Base-by-base conservation (phyloP, 2,113 vertebrate genomes). In the Capreolus pygargus region DNA sequence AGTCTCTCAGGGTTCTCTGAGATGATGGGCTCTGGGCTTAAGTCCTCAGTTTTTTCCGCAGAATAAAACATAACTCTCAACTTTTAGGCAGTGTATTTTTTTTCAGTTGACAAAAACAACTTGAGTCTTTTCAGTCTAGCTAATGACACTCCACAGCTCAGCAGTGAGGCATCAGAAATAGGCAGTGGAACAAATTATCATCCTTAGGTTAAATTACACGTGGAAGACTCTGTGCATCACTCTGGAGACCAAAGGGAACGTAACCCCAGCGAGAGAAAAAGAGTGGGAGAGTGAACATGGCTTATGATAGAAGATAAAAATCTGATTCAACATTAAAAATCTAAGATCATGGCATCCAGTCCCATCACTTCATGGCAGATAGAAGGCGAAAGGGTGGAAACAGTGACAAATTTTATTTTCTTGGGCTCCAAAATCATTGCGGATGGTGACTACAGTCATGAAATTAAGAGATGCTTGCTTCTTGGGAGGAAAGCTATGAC, bases 241-340 rank as follows among this genome's bases (percentile, higher is more conserved):
- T 89, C 97, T 96, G 60, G 97, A 92, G 52, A 97, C 94, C 67
- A 93, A 88, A 95, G 52, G 60, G 43, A 91, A 89, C 33, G 27
- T 91, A 67, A 55, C 25, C 36, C 57, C 25, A 64, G 67, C 33
- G 85, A 97, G 97, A 70, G 94, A 95, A 57, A 95, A 84, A 96
- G 45, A 97, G 43, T 70, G 47, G 57, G 7, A 82, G 43, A 96
- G 76, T 52, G 82, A 84, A 70, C 39, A 55, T 17, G 54, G 33
- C 87, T 92, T 91, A 74, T 76, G 52, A 97, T 58, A 91, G 23
- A 39, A 39, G 67, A 74, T 74, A 39, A 23, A 74, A 74, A 76
- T 16, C 70, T 76, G 43, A 43, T 43, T 76, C 43, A 76, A 76
- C 70, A 76, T 76, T 43, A 76, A 43, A 76, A 76, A 76, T 14